These are phyloP conservation scores for Dione juno DNA, from an alignment of 2,888 invertebrate genomes.

Conservation along the genomic window DNA sequence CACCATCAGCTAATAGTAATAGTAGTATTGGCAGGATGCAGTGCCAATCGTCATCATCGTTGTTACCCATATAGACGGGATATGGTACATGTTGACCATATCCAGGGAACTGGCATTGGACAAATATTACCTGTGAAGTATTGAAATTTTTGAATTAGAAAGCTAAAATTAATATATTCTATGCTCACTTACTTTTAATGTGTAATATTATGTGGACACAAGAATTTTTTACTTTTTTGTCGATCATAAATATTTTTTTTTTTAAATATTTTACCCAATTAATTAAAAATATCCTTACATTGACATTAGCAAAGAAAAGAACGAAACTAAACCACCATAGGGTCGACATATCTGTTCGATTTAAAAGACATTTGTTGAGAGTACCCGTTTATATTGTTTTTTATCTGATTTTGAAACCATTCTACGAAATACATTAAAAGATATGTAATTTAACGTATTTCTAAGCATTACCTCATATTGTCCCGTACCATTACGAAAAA, in stretches of 20 bases:
- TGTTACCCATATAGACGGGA: slow-evolving; percentile 57
- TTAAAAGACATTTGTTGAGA: slow-evolving; percentile 33
- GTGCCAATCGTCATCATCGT: slow-evolving; percentile 55
- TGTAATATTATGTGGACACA: too few species aligned
- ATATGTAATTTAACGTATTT: slow-evolving; percentile 12
- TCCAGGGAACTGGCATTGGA: slow-evolving; percentile 54
- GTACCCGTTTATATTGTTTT: slow-evolving; percentile 43
- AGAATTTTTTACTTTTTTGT: too few species aligned
- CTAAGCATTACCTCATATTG: slow-evolving; percentile 28
- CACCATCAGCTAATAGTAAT: slow-evolving; percentile 56
- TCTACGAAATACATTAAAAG: slow-evolving; percentile 17
- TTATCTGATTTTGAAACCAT: slow-evolving; percentile 47
- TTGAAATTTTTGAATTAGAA: slow-evolving; percentile 5
- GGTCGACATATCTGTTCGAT: slow-evolving; percentile 54
- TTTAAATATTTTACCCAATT: not conserved
- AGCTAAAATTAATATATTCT: too few species aligned
- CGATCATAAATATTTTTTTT: too few species aligned
- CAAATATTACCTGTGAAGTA: slow-evolving; percentile 53
- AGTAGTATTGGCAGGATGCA: slow-evolving; percentile 59
- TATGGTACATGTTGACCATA: slow-evolving; percentile 49
- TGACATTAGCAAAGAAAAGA: slow-evolving; percentile 53
- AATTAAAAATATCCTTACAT: slow-evolving; percentile 54
- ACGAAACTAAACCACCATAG: slow-evolving; percentile 56
- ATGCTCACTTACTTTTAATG: too few species aligned
- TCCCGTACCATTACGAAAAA: slow-evolving; percentile 7